Percentiles rank a stretch among this genome's conserved stretches.
phyloP scores from a whole-genome alignment of 2,797 vertebrate species.

The Crocidura indochinensis region DNA sequence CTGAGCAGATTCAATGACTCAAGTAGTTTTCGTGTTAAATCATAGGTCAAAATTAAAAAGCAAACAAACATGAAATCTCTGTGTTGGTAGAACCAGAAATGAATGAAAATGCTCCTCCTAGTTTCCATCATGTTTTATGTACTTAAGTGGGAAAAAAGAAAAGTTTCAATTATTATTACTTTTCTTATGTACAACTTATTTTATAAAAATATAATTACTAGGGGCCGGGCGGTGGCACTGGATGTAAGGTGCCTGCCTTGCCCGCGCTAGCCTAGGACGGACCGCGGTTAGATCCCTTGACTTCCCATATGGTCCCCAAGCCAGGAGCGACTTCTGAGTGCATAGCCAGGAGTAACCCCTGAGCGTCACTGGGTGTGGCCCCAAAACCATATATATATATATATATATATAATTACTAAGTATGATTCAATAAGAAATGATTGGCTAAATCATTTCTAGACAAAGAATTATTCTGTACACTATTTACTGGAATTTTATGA shows the following conservation, averaged over 20 bases:
- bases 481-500: not conserved
- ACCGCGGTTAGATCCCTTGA: no score
- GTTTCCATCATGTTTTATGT: not conserved
- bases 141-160: not conserved
- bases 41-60: not conserved
- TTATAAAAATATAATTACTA: no score
- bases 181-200: constrained; percentile 43
- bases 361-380: no score
- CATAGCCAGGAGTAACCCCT: no score
- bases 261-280: no score
- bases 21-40: not conserved
- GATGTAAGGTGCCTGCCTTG: no score
- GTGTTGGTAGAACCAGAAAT: not conserved
- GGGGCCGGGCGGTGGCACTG: no score
- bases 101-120: not conserved
- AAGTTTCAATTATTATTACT: not conserved
- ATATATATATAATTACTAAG: constrained; percentile 22
- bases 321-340: no score
- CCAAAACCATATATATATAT: no score
- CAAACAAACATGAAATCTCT: constrained; percentile 17
- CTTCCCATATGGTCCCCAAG: no score
- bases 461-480: constrained; percentile 38
- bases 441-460: not conserved
- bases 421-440: constrained; percentile 34
- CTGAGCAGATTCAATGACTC: not conserved